Evolutionary conservation across 2,797 vertebrate genomes (phyloP), one percentile per base, ranked within the genome.

Genomic region (Mareca penelope): DNA sequence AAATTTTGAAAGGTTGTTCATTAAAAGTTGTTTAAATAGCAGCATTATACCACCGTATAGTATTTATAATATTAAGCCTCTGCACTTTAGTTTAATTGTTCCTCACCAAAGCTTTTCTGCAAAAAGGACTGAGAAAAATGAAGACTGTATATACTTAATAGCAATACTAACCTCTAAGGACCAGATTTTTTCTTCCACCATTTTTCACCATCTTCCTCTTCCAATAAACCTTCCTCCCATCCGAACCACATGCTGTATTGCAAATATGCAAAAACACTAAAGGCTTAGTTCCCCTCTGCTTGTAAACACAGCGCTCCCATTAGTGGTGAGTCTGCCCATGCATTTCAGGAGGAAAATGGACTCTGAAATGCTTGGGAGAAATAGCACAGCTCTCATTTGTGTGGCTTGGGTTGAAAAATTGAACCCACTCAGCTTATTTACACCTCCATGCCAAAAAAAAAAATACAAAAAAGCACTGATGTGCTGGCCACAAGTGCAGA

Each of bases 261-360:
- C 88, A 93, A 93, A 93, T 94, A 94, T 70, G 80, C 93, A 90
- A 88, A 91, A 97, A 86, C 89, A 91, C 94, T 89, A 77, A 86
- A 61, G 92, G 85, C 94, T 96, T 92, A 86, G 85, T 96, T 96
- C 94, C 87, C 90, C 91, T 95, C 80, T 71, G 94, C 91, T 95
- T 94, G 89, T 91, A 94, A 93, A 92, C 91, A 77, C 85, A 83
- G 73, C 52, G 2, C 33, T 96, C 85, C 92, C 92, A 91, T 95
- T 96, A 95, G 85, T 3, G 2, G 67, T 88, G 85, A 95, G 80
- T 86, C 71, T 95, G 82, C 88, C 79, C 64, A 9, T 89, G 85
- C 92, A 85, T 96, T 92, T 91, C 67, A 52, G 48, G 68, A 75
- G 61, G 71, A 90, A 96, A 97, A 96, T 75, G 87, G 94, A 84